Evolutionary conservation across 2,113 vertebrate species (phyloP), one percentile per base, ranked within the genome.

Genomic region (Ia io): DNA sequence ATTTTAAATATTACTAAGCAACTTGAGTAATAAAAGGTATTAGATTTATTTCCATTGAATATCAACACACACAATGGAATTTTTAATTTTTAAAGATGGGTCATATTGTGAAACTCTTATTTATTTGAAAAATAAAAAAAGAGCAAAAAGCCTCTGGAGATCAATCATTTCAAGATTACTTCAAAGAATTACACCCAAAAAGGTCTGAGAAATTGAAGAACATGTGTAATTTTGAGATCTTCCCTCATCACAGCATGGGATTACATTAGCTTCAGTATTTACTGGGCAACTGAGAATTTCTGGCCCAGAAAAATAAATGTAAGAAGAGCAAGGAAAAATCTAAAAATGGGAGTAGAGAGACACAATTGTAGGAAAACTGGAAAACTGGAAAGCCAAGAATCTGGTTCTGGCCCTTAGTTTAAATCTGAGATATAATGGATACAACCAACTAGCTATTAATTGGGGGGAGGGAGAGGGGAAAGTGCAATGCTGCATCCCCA

Each of bases 1-100:
- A 32, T 61, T 95, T 76, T 28, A 94, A 95, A 77, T 76, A 74
- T 23, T n/a, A 56, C 53, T 51, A 85, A 84, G 71, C 13, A 22
- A 30, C 5, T 65, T 40, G 2, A 23, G 0, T 44, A 40, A 47
- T 71, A 44, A 73, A 87, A 37, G 1, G 0, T 30, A 76, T 56
- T 74, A 30, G 1, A n/a, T 59, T 22, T 40, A 44, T 79, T 91
- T 87, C 25, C 16, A 23, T 56, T 70, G 1, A 37, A 40, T 79
- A 10, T 30, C 3, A 53, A 18, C 44, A 40, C 35, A 65, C 13
- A 61, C 49, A 88, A 32, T 42, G 49, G 6, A 59, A n/a, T 20
- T 44, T 84, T 80, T 40, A 18, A 49, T 94, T 73, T 91, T 67
- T 49, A 92, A 51, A 47, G 76, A 28, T 76, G 8, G 5, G 49